Conservation (phyloP, 2,888 invertebrate genomes). For the Uropetala carovei region DNA sequence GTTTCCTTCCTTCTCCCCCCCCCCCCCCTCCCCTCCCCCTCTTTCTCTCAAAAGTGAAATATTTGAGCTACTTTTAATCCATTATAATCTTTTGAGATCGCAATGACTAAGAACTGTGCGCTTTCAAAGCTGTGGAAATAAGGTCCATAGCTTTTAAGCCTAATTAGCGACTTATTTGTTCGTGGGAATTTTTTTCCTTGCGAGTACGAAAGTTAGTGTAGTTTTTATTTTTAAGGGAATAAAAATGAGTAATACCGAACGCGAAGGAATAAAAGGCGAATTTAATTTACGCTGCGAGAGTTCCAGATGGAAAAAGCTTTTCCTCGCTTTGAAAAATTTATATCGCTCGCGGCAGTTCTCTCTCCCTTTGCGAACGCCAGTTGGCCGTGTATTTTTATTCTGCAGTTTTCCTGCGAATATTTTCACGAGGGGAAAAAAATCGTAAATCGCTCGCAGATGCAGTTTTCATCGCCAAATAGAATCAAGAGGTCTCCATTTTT, state of each 20-base stretch:
- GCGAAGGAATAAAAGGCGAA: background rate
- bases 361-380: background rate
- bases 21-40: background rate
- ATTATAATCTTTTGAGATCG: constrained; percentile 25
- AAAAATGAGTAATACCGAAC: background rate
- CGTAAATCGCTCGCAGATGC: background rate
- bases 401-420: background rate
- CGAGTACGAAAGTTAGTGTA: background rate
- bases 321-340: background rate
- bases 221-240: background rate
- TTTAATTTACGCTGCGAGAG: background rate
- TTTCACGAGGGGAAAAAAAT: no score
- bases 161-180: constrained; percentile 28
- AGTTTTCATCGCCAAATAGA: background rate
- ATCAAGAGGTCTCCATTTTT: no score
- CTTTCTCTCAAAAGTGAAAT: background rate
- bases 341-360: background rate
- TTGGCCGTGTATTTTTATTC: background rate
- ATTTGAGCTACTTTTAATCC: constrained; percentile 23
- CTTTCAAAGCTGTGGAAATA: background rate
- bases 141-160: constrained; percentile 32
- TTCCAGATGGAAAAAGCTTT: background rate
- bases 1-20: background rate
- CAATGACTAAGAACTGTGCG: constrained; percentile 10
- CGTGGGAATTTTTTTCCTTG: background rate